Percentiles rank a stretch among this genome's conserved stretches.
Evolutionary conservation across 2,113 vertebrate genomes (phyloP).

Genomic region (Columbina picui): DNA sequence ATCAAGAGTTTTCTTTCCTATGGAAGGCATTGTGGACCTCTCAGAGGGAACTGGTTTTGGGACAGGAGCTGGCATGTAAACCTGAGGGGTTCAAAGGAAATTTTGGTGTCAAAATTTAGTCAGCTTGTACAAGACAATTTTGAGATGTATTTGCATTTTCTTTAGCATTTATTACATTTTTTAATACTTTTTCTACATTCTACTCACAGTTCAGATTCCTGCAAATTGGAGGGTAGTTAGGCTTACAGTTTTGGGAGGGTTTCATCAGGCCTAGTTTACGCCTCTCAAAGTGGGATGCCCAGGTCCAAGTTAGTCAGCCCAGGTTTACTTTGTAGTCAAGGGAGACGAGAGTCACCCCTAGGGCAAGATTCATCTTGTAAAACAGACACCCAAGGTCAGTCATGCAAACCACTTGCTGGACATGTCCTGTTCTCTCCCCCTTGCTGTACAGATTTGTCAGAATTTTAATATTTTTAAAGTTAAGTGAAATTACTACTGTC

Average conservation of each 20-base stretch:
- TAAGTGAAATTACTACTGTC: not conserved
- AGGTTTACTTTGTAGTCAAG: slow-evolving; percentile 22
- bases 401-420: slow-evolving; percentile 12
- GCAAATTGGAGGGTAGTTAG: not conserved
- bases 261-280: slow-evolving; percentile 32
- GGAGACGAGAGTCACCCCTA: slow-evolving; percentile 7
- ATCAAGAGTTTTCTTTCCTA: not conserved
- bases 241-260: not conserved
- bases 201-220: not conserved
- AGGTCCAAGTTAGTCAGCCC: not conserved
- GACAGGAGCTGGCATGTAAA: not conserved
- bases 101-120: not conserved
- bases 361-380: not conserved
- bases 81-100: not conserved
- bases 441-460: not conserved
- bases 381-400: not conserved
- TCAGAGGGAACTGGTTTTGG: not conserved
- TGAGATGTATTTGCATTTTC: not conserved
- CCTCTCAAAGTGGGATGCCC: slow-evolving; percentile 5
- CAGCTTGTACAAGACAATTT: rapidly evolving
- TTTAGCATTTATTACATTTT: not conserved
- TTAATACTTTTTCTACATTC: not conserved
- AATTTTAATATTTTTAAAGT: not conserved
- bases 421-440: not conserved
- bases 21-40: not conserved